Evolutionary conservation across 2,797 vertebrate genomes (phyloP), one percentile per base, ranked within the genome.

Genomic region (Sternotherus odoratus): DNA sequence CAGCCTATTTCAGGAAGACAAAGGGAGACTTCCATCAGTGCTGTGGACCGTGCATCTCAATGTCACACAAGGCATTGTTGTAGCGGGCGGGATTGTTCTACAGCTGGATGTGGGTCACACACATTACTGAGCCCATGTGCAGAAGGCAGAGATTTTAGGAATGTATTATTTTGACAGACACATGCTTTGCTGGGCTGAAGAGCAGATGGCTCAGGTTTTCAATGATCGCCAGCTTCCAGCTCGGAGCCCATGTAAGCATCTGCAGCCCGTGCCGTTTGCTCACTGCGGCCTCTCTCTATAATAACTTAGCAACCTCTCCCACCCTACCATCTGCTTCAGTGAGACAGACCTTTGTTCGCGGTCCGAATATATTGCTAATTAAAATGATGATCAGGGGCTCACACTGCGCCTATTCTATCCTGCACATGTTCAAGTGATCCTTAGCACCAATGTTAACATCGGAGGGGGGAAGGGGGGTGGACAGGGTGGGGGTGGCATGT

Each of bases 241-340:
- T 75, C 75, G 1, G 33, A 60, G 72, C 86, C 77, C 1, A 5
- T 82, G 83, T 6, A 39, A 96, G 97, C 98, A 97, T 98, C 97
- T 97, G 97, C 90, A 95, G 97, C 90, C 84, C n/a, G 48, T 0
- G 77, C 83, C 15, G 43, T 36, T 5, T 74, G 91, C 90, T 87
- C 10, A 6, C 8, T 0, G 13, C 9, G n/a, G 88, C 90, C 95
- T 86, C 89, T 79, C 85, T 95, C 92, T 93, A 89, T 86, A 97
- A 96, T 26, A 91, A 91, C 77, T 77, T 69, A 83, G 91, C 77
- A 92, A 54, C 93, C 77, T 83, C 95, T 94, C 72, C 57, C 79
- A 78, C 92, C 63, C 88, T 5, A 48, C 98, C 98, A 98, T 98
- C 98, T 98, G 98, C 97, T 97, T 36, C 80, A 72, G 87, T 0